These are phyloP conservation scores for Labroides dimidiatus DNA, from an alignment of 2,797 vertebrate genomes.

Conservation along the genomic window DNA sequence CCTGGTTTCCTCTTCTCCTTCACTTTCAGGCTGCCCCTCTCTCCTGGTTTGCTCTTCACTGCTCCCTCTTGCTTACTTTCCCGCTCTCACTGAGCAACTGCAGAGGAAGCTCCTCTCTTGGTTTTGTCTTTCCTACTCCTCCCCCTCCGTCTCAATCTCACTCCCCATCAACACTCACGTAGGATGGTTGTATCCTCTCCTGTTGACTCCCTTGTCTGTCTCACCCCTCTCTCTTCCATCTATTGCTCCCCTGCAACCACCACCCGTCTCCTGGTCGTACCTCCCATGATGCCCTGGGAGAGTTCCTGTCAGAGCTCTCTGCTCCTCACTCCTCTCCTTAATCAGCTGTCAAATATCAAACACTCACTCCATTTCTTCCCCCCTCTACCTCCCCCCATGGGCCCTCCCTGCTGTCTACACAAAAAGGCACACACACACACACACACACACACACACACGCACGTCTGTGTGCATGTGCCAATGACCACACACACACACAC, in stretches of 20 bases:
- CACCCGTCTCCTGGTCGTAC: slow-evolving; percentile 43
- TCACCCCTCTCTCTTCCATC: slow-evolving; percentile 24
- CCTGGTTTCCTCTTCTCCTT: slow-evolving; percentile 33
- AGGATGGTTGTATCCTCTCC: slow-evolving; percentile 22
- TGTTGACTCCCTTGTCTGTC: slow-evolving; percentile 27
- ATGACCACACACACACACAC: slow-evolving; percentile 36
- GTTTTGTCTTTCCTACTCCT: slow-evolving; percentile 10
- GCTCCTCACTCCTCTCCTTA: slow-evolving; percentile 82
- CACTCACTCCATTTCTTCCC: slow-evolving; percentile 64
- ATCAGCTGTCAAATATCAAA: slow-evolving; percentile 88
- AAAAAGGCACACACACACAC: not conserved
- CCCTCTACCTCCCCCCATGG: slow-evolving; percentile 31
- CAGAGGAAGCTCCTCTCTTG: slow-evolving; percentile 19
- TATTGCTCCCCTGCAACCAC: slow-evolving; percentile 8
- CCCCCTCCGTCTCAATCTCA: slow-evolving; percentile 27
- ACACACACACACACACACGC: not conserved
- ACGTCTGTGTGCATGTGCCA: slow-evolving; percentile 7
- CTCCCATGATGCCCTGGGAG: slow-evolving; percentile 70
- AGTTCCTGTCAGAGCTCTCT: slow-evolving; percentile 80
- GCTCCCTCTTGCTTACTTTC: slow-evolving; percentile 24
- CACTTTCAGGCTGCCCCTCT: slow-evolving; percentile 21
- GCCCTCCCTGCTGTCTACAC: slow-evolving; percentile 28
- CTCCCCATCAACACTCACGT: slow-evolving; percentile 17
- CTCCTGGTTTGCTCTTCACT: slow-evolving; percentile 6
- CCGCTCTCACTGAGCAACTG: not conserved